Evolutionary conservation across 2,113 vertebrate genomes (phyloP).

Genomic region (Bufo bufo): DNA sequence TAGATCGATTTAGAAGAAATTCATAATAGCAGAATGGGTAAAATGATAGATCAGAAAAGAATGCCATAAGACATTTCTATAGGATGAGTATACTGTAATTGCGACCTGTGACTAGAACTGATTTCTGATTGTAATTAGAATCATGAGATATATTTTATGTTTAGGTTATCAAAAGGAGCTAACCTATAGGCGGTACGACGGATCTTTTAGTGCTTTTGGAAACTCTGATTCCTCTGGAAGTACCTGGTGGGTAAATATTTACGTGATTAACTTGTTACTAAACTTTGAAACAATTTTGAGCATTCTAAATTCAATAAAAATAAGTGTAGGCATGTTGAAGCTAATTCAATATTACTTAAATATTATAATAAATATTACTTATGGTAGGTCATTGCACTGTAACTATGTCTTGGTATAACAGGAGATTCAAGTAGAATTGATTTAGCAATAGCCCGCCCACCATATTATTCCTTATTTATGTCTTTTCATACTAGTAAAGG

Average conservation of each 20-base stretch:
- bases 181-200: constrained; percentile 71
- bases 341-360: no score
- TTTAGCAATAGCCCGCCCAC: neutral
- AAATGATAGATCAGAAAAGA: neutral
- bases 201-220: constrained; percentile 80
- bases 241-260: constrained; percentile 71
- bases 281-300: neutral
- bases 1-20: neutral
- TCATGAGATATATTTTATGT: neutral
- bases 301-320: no score
- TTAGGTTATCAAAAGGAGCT: constrained; percentile 75
- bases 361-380: no score
- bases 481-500: neutral
- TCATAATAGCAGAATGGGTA: no score
- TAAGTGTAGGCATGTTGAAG: no score
- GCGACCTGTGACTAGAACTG: neutral
- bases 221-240: constrained; percentile 73
- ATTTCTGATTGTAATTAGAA: neutral
- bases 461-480: neutral
- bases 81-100: neutral
- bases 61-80: neutral
- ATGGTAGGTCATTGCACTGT: no score
- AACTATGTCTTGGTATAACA: no score
- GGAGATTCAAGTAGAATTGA: no score
- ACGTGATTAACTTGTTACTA: neutral